A percentile compares a stretch with the other conserved stretches of the same genome.
phyloP scores from a whole-genome alignment of 2,797 vertebrate species.

The Anisognathus igniventris region DNA sequence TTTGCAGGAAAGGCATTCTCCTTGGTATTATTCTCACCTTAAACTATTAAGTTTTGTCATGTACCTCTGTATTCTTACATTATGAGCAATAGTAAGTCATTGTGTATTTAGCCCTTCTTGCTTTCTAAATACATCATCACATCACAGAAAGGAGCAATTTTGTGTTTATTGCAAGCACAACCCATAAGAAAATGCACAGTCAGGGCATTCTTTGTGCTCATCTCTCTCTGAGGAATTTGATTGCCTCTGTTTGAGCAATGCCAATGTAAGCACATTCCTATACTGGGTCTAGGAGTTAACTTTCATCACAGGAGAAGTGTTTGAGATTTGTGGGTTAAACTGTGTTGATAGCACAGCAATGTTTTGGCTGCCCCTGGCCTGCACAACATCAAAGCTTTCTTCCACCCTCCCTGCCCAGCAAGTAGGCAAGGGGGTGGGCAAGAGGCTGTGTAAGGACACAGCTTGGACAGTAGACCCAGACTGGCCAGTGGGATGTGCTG shows the following conservation, averaged over 20 bases:
- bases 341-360: not conserved
- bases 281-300: not conserved
- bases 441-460: not conserved
- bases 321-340: not conserved
- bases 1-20: not conserved
- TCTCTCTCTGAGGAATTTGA: not conserved
- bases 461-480: not conserved
- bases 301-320: rapidly evolving
- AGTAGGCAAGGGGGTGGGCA: too few relatives aligned
- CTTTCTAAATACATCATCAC: not conserved
- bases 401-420: not conserved
- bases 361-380: not conserved
- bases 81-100: not conserved
- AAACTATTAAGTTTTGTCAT: not conserved
- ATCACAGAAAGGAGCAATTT: not conserved
- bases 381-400: not conserved
- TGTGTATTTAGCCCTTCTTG: not conserved
- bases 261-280: not conserved
- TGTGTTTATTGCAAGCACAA: not conserved
- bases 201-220: not conserved
- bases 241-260: not conserved
- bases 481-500: not conserved
- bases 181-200: not conserved
- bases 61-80: not conserved
- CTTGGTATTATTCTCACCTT: not conserved